Evolutionary conservation across 2,797 vertebrate genomes (phyloP).

Genomic region (Anabas testudineus): DNA sequence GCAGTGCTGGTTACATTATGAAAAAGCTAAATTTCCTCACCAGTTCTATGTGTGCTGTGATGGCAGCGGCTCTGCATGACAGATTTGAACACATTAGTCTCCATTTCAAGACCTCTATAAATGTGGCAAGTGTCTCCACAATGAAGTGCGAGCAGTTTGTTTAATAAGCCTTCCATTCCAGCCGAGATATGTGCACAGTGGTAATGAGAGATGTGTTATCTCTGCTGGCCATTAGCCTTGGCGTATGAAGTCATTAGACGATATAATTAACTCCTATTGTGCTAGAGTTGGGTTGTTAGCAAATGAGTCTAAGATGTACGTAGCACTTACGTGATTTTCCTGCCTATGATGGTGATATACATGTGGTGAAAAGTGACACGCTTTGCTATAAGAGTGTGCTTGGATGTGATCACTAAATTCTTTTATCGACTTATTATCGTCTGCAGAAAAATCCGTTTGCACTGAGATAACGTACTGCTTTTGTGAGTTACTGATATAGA

Average conservation of each 20-base stretch:
- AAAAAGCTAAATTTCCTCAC: slow-evolving; percentile 10
- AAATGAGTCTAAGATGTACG: slow-evolving; percentile 42
- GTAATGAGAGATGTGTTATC: slow-evolving; percentile 80
- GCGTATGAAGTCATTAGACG: slow-evolving; percentile 75
- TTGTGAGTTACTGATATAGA: slow-evolving; percentile 14
- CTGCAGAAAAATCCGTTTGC: slow-evolving; percentile 1
- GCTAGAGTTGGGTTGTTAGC: slow-evolving; percentile 59
- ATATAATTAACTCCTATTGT: slow-evolving; percentile 79
- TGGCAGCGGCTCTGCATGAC: neutral
- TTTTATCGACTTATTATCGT: neutral
- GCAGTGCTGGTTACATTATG: slow-evolving; percentile 1
- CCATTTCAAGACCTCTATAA: slow-evolving; percentile 5
- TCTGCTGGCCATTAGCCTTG: slow-evolving; percentile 66
- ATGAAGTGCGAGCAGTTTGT: slow-evolving; percentile 48
- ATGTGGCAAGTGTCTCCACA: slow-evolving; percentile 28
- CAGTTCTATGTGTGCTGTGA: slow-evolving; percentile 18
- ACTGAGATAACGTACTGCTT: slow-evolving; percentile 1
- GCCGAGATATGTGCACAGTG: slow-evolving; percentile 58
- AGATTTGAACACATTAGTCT: slow-evolving; percentile 26
- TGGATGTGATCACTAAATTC: slow-evolving; percentile 16
- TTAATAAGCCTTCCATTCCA: slow-evolving; percentile 43
- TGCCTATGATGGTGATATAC: slow-evolving; percentile 16
- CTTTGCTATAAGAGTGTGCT: neutral
- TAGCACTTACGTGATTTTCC: slow-evolving; percentile 30
- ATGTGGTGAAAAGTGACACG: slow-evolving; percentile 16